Conservation (phyloP, 2,113 vertebrate species). For the Ovis aries region DNA sequence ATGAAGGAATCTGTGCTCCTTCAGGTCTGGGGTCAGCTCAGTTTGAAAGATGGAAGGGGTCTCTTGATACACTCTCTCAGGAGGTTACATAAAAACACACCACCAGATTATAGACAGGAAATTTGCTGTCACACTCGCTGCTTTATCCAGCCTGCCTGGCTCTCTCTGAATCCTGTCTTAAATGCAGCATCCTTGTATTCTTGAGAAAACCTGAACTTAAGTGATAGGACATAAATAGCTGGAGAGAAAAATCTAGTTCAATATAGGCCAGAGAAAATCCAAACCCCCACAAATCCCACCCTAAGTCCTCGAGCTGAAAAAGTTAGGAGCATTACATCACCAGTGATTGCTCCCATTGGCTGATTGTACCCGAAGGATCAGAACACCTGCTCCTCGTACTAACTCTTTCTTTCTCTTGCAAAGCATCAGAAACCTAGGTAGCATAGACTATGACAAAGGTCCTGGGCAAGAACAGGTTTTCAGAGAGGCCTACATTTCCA, state of each 20-base stretch:
- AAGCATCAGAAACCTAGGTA: neutral
- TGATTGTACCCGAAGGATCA: conserved; percentile 36
- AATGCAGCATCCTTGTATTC: conserved; percentile 51
- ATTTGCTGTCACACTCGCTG: conserved; percentile 38
- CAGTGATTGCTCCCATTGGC: conserved; percentile 50
- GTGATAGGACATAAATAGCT: conserved; percentile 69
- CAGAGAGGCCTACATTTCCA: neutral
- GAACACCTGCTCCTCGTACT: conserved; percentile 42
- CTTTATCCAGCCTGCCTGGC: conserved; percentile 39
- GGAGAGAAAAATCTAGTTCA: conserved; percentile 67
- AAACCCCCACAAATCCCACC: conserved; percentile 54
- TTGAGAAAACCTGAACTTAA: conserved; percentile 65
- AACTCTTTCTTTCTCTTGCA: conserved; percentile 54
- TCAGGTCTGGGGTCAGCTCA: neutral
- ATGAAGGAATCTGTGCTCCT: neutral
- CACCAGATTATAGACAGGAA: conserved; percentile 5
- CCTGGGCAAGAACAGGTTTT: neutral
- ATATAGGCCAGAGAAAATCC: conserved; percentile 63
- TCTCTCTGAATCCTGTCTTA: conserved; percentile 60
- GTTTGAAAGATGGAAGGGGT: neutral
- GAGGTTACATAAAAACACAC: conserved; percentile 12
- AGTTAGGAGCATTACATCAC: conserved; percentile 67
- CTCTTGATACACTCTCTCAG: neutral
- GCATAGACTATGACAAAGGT: neutral
- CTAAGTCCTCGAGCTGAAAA: conserved; percentile 30